Conservation (phyloP, 2,888 invertebrate species). For the Agriopis aurantiaria region DNA sequence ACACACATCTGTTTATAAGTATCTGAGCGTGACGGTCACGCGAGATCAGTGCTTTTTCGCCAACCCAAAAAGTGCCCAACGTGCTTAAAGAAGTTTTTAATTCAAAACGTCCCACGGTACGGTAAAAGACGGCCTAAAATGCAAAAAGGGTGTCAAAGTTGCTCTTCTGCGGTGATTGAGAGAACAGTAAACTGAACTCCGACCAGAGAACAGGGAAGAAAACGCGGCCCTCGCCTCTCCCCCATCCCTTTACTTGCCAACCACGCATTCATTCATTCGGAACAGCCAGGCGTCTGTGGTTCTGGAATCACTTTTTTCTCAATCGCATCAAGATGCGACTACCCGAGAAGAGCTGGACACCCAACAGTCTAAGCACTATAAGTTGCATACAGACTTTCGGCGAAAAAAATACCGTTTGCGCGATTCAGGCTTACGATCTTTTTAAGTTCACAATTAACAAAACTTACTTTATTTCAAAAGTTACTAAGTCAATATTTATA, state of each 20-base stretch:
- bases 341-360: constrained; percentile 78
- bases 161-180: constrained; percentile 73
- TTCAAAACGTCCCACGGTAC: no score
- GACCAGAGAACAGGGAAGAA: constrained; percentile 58
- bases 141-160: constrained; percentile 67
- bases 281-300: constrained; percentile 55
- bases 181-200: constrained; percentile 80
- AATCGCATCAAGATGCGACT: constrained; percentile 58
- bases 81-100: no score
- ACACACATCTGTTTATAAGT: no score
- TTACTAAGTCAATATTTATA: background rate
- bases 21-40: no score
- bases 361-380: constrained; percentile 39
- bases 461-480: no score
- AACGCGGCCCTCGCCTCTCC: constrained; percentile 66
- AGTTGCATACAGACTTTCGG: constrained; percentile 22
- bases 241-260: constrained; percentile 56
- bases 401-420: constrained; percentile 51
- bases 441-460: background rate
- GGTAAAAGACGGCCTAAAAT: no score
- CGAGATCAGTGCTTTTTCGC: no score
- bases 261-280: constrained; percentile 46
- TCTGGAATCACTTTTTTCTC: constrained; percentile 52
- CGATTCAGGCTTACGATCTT: constrained; percentile 47
- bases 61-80: no score